Evolutionary conservation across 2,888 invertebrate genomes (phyloP).

Genomic region (Drosophila paramelanica): DNA sequence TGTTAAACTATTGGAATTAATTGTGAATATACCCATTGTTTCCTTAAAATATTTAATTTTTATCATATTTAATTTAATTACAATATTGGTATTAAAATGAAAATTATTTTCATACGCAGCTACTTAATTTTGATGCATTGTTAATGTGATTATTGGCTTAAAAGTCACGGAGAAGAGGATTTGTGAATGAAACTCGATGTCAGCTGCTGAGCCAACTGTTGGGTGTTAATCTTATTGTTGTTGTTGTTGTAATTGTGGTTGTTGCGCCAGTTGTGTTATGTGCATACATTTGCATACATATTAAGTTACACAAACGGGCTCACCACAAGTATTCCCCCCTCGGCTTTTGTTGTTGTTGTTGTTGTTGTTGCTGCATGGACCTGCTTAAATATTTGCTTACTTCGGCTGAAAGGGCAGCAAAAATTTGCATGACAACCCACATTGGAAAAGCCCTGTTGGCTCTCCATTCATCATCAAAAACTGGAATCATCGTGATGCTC

Average conservation of each 20-base stretch:
- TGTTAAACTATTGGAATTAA: too few species aligned
- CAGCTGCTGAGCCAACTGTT: constrained; percentile 52
- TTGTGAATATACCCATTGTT: background rate
- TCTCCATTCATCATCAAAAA: constrained; percentile 16
- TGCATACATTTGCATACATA: constrained; percentile 69
- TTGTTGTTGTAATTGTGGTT: constrained; percentile 27
- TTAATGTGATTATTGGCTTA: constrained; percentile 55
- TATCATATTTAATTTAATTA: background rate
- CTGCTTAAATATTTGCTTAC: constrained; percentile 59
- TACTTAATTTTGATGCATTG: constrained; percentile 10
- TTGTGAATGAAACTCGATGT: constrained; percentile 40
- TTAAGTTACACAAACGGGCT: constrained; percentile 38
- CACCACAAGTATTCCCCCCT: constrained; percentile 22
- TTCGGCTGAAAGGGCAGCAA: constrained; percentile 35
- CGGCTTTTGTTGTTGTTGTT: constrained; percentile 1
- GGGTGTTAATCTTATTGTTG: constrained; percentile 27
- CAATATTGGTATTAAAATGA: background rate
- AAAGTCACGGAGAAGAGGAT: constrained; percentile 32
- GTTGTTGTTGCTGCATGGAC: constrained; percentile 27
- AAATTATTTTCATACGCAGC: background rate
- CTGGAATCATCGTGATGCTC: background rate
- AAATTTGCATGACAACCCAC: constrained; percentile 56
- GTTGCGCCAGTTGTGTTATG: constrained; percentile 32
- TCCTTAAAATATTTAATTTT: background rate
- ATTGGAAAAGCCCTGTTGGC: constrained; percentile 5